These are phyloP conservation scores for Bambusicola thoracicus DNA, from an alignment of 2,113 vertebrate species.

Conservation along the genomic window DNA sequence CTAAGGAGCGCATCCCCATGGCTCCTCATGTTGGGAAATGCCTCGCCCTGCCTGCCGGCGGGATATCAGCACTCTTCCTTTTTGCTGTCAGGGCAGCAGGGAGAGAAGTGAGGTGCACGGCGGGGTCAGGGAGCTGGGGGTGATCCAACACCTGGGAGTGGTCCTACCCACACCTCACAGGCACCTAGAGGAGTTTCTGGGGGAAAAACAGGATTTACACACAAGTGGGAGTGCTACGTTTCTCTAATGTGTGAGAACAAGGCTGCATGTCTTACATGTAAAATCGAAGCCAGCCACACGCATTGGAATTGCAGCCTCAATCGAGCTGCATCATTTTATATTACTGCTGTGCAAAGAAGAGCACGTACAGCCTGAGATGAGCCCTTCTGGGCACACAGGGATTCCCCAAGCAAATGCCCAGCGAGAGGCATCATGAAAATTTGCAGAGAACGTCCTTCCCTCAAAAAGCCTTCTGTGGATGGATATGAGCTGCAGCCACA, in stretches of 20 bases:
- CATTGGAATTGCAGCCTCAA: not conserved
- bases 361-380: not conserved
- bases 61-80: not conserved
- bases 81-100: accelerated
- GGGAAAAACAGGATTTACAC: not conserved
- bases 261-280: not conserved
- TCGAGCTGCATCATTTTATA: not conserved
- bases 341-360: not conserved
- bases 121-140: not conserved
- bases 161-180: not conserved
- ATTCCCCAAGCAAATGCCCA: not conserved
- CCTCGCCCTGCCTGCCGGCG: not conserved
- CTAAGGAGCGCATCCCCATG: accelerated
- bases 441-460: not conserved
- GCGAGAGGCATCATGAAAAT: not conserved
- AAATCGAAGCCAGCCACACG: not conserved
- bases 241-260: accelerated
- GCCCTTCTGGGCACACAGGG: not conserved
- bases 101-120: not conserved
- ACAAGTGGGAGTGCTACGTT: not conserved
- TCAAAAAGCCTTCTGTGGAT: not conserved
- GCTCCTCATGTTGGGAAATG: not conserved
- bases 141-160: not conserved
- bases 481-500: not conserved
- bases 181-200: not conserved